Percentiles rank a stretch among this genome's conserved stretches.
phyloP scores from a whole-genome alignment of 2,797 vertebrate species.

The Aphelocoma californica region DNA sequence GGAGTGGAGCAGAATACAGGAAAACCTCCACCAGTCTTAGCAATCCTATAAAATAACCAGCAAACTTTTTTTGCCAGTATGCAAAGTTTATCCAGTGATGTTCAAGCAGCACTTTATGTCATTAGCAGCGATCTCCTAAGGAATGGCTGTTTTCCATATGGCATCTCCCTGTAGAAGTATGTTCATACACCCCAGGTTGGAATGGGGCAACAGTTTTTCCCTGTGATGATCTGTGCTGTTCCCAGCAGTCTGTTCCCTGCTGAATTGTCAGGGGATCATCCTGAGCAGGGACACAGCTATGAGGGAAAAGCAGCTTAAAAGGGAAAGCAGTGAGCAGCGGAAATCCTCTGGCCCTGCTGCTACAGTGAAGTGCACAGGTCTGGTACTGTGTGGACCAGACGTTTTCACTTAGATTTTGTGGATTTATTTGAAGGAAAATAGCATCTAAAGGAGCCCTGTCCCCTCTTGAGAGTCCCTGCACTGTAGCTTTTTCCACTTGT shows the following conservation, averaged over 20 bases:
- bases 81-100: not conserved
- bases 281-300: not conserved
- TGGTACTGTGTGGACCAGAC: accelerated
- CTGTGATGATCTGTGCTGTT: not conserved
- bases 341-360: not conserved
- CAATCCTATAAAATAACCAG: not conserved
- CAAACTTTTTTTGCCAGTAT: not conserved
- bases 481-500: not conserved
- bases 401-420: not conserved
- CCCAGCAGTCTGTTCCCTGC: accelerated
- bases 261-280: not conserved
- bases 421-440: not conserved
- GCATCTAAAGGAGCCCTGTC: accelerated
- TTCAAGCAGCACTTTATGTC: not conserved
- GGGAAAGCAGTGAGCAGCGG: not conserved
- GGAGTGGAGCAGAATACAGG: not conserved
- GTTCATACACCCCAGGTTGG: accelerated
- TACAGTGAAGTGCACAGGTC: accelerated
- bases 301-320: not conserved
- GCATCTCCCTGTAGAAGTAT: not conserved
- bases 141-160: not conserved
- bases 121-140: not conserved
- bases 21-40: not conserved
- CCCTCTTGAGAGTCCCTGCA: not conserved
- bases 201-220: not conserved